A percentile compares a stretch with the other conserved stretches of the same genome.
These are phyloP conservation scores for Numenius phaeopus DNA, from an alignment of 2,797 vertebrate genomes.

Conservation along the genomic window DNA sequence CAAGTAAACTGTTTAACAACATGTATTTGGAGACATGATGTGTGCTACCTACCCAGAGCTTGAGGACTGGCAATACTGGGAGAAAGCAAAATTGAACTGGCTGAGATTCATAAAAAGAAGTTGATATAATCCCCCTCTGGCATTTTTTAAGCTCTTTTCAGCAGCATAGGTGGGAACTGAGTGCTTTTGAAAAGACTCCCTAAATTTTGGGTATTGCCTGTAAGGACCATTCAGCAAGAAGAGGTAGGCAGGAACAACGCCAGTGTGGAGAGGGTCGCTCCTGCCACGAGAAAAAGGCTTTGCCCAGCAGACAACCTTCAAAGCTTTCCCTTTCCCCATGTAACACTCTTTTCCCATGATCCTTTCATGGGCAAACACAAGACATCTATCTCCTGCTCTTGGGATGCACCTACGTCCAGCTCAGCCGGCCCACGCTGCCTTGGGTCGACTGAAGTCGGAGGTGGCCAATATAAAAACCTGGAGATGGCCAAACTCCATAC, in stretches of 20 bases:
- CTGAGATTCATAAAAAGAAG: neutral
- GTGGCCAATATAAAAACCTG: neutral
- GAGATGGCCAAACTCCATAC: neutral
- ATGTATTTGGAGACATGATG: neutral
- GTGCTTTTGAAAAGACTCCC: neutral
- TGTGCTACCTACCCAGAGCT: neutral
- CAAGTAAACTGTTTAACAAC: neutral
- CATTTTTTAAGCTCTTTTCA: neutral
- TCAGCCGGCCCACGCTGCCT: neutral
- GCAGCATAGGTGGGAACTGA: neutral
- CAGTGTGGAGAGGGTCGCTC: fast-evolving
- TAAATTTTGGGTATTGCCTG: neutral
- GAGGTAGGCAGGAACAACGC: fast-evolving
- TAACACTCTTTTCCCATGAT: neutral
- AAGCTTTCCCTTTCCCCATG: neutral
- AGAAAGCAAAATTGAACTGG: neutral
- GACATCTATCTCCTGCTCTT: fast-evolving
- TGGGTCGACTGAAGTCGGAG: neutral
- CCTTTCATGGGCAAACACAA: fast-evolving
- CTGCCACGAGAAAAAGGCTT: neutral
- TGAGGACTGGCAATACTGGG: neutral
- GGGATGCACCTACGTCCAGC: fast-evolving
- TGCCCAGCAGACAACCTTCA: neutral
- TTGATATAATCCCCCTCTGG: neutral
- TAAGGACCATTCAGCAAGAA: neutral